Base-by-base conservation (phyloP, 2,797 vertebrate species). In the Leuciscus waleckii region DNA sequence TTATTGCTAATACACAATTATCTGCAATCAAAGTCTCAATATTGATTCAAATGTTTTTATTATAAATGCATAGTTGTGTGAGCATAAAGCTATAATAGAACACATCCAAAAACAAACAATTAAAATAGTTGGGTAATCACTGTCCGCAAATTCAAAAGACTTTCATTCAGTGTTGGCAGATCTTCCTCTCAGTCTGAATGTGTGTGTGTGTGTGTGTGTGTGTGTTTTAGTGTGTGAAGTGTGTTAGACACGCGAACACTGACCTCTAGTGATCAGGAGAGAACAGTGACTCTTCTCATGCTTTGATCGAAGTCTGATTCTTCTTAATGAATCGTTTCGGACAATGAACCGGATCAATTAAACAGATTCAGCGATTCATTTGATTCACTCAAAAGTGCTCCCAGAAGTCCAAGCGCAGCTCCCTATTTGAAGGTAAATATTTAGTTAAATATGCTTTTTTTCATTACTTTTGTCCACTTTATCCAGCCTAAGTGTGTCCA, bases 221-320 rank as follows among this genome's bases (percentile, higher is more conserved):
- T 41, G 16, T 19, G 1, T 46, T 29, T 29, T 1, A 49, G 61
- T 46, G 10, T 3, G 10, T 70, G 19, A 5, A 26, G 21, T 10
- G 21, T 7, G 13, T 67, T 76, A 77, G 29, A 54, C 35, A 65
- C 4, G 8, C 32, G 26, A 67, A 54, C 56, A 67, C 82, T 76
- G 82, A 54, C 82, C 73, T 29, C 82, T 54, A 68, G 39, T 67
- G 82, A 3, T 26, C 32, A 4, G 21, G 16, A 76, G 5, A 23
- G 14, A 63, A 19, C 16, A 68, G 41, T 39, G 43, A 83, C 32
- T 19, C 46, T 16, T 17, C 23, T 17, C 10, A 70, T 39, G 13
- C 23, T 14, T 26, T 26, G 14, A 7, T 26, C 7, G 1, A n/a
- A 26, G 7, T 26, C 43, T 19, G 8, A 74, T 74, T 51, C 16